phyloP scores from a whole-genome alignment of 2,888 invertebrate species.

The Byasa hedistus region DNA sequence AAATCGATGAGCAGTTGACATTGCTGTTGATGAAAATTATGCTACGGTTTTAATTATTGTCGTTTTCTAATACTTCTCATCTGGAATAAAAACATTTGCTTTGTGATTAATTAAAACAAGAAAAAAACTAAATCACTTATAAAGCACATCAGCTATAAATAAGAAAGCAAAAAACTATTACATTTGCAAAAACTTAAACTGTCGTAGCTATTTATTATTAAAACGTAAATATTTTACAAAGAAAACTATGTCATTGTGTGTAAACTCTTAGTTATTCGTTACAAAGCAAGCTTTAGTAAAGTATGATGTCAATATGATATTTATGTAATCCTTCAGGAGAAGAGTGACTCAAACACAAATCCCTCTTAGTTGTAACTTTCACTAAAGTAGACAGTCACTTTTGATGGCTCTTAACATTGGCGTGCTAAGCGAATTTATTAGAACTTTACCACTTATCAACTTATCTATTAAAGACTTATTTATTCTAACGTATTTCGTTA shows the following conservation, averaged over 20 bases:
- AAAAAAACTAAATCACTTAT: no score
- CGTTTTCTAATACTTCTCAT: not conserved
- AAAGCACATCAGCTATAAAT: no score
- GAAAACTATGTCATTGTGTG: not conserved
- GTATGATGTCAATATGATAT: slow-evolving; percentile 64
- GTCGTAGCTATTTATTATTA: not conserved
- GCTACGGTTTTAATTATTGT: not conserved
- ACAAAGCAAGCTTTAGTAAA: slow-evolving; percentile 40
- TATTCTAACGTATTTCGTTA: slow-evolving; percentile 50
- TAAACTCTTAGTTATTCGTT: not conserved
- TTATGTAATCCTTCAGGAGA: slow-evolving; percentile 65
- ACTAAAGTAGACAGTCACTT: slow-evolving; percentile 72
- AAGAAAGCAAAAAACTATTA: no score
- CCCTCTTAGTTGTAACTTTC: slow-evolving; percentile 76
- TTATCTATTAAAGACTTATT: slow-evolving; percentile 71
- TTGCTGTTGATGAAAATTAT: slow-evolving; percentile 12
- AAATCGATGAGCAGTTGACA: slow-evolving; percentile 28
- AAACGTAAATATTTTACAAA: no score
- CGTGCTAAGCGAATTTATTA: slow-evolving; percentile 69
- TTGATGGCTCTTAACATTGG: slow-evolving; percentile 73
- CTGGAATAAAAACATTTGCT: not conserved
- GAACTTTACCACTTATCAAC: slow-evolving; percentile 76
- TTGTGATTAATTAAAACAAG: no score
- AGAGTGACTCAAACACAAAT: slow-evolving; percentile 71
- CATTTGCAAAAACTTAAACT: not conserved